Evolutionary conservation across 92 coral and sea anemone genomes (phyloP).

Genomic region (Umimayanthus kanabou): DNA sequence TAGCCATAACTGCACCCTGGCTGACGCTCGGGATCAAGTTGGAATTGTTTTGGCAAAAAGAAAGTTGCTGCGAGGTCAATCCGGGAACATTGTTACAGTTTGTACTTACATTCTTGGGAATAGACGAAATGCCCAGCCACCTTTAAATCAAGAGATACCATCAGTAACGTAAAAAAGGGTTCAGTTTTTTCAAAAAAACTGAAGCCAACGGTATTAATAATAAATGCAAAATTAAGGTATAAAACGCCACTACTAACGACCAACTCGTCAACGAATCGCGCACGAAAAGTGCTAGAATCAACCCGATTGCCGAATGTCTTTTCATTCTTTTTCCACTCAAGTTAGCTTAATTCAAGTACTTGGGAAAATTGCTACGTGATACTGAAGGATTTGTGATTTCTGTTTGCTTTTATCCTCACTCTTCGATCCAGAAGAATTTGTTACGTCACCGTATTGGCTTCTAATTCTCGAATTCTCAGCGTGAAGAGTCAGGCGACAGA

Average conservation of each 20-base stretch:
- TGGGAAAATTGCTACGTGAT: conserved; percentile 61
- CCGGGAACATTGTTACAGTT: conserved; percentile 81
- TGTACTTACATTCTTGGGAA: conserved; percentile 48
- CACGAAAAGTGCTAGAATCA: conserved; percentile 9
- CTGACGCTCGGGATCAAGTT: conserved; percentile 88
- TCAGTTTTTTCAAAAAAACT: not conserved
- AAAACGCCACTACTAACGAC: conserved; percentile 27
- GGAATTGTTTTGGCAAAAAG: conserved; percentile 85
- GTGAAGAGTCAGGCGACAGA: too few species aligned
- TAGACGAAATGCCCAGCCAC: conserved; percentile 86
- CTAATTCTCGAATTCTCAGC: too few species aligned
- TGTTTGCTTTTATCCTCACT: conserved; percentile 50
- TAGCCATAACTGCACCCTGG: conserved; percentile 81
- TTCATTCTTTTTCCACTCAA: conserved; percentile 34
- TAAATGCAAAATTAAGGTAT: not conserved
- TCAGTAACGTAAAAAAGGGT: not conserved
- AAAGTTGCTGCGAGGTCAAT: conserved; percentile 75
- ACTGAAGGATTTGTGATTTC: conserved; percentile 39
- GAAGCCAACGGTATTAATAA: not conserved
- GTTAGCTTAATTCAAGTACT: not conserved
- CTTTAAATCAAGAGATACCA: conserved; percentile 47
- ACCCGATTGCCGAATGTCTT: not conserved
- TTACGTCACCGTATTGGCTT: conserved; percentile 3
- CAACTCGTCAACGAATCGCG: conserved; percentile 37
- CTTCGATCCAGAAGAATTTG: not conserved